Percentiles rank a stretch among this genome's conserved stretches.
Conservation (phyloP, 2,797 vertebrate species). For the Sebastes hubbsi region DNA sequence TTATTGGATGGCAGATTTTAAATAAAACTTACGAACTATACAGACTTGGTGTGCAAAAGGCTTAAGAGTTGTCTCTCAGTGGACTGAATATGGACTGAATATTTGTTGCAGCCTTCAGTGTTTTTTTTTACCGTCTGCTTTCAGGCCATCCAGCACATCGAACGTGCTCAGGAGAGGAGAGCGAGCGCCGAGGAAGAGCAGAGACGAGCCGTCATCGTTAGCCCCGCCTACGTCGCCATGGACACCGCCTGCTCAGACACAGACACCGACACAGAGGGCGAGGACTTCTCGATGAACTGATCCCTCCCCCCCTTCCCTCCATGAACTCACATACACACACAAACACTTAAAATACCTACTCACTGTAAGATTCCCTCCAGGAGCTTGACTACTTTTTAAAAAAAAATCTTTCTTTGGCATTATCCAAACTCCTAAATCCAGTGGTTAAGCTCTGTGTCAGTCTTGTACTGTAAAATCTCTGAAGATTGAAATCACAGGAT, state of each 20-base stretch:
- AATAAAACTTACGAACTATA: too few relatives aligned
- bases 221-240: slow-evolving; percentile 85
- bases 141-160: slow-evolving; percentile 98
- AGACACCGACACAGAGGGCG: slow-evolving; percentile 90
- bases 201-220: slow-evolving; percentile 93
- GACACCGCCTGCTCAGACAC: slow-evolving; percentile 92
- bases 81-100: not conserved
- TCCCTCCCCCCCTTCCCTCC: not conserved
- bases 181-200: slow-evolving; percentile 91
- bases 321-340: slow-evolving; percentile 15
- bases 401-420: slow-evolving; percentile 60
- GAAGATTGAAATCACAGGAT: slow-evolving; percentile 48
- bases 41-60: too few relatives aligned
- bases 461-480: slow-evolving; percentile 63
- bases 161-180: slow-evolving; percentile 91
- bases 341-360: slow-evolving; percentile 60
- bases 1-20: too few relatives aligned
- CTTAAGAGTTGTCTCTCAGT: not conserved
- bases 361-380: slow-evolving; percentile 77
- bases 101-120: not conserved
- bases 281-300: slow-evolving; percentile 93
- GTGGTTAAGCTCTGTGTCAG: slow-evolving; percentile 73
- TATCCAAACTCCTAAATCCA: slow-evolving; percentile 68
- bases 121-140: not conserved
- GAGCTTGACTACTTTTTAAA: slow-evolving; percentile 67